Evolutionary conservation across 2,113 vertebrate species (phyloP).

Genomic region (Actinemys pallida): DNA sequence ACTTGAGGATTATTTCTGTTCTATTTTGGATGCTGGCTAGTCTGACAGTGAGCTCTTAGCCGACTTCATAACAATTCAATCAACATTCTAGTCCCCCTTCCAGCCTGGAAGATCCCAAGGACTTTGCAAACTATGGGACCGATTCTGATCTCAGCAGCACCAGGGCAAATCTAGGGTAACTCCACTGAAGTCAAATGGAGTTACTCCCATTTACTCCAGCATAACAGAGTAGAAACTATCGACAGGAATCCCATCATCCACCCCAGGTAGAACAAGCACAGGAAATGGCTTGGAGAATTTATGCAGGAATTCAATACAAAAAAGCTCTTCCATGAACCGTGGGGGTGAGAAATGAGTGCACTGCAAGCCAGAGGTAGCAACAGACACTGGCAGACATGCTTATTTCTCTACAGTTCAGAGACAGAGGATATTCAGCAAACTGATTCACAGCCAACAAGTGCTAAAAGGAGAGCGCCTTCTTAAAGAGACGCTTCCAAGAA

Average conservation of each 20-base stretch:
- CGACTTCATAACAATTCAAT: background rate
- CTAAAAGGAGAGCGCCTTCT: background rate
- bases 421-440: background rate
- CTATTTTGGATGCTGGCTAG: background rate
- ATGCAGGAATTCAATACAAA: background rate
- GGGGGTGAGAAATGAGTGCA: background rate
- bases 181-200: too few relatives aligned
- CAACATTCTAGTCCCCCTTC: background rate
- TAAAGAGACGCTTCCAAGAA: background rate
- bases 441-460: background rate
- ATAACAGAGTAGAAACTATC: background rate
- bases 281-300: background rate
- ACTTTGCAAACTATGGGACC: background rate
- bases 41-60: too few relatives aligned
- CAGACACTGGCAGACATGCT: background rate
- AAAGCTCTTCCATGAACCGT: background rate
- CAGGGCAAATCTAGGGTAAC: background rate
- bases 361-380: background rate
- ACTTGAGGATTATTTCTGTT: accelerated
- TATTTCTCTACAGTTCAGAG: background rate
- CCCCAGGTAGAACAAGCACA: too few relatives aligned
- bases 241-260: background rate
- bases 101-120: background rate
- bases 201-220: background rate
- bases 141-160: too few relatives aligned